A percentile compares a stretch with the other conserved stretches of the same genome.
Conservation (phyloP, 1,140 invertebrate genomes). For the Acyrthosiphon pisum region DNA sequence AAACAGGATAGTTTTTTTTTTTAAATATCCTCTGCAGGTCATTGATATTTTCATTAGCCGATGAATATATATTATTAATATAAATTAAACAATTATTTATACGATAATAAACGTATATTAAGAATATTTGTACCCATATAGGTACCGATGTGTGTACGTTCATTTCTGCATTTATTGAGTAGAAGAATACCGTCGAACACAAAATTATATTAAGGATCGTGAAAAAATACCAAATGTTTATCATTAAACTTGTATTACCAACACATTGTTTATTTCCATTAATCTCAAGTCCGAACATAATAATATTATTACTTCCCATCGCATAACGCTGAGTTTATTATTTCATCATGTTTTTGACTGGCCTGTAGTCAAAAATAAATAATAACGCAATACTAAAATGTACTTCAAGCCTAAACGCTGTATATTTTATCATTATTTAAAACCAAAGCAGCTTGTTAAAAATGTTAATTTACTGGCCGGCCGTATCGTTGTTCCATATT, state of each 20-base stretch:
- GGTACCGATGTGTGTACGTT: no score
- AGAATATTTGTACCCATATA: no score
- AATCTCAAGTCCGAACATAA: background rate
- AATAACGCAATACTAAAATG: background rate
- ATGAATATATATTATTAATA: no score
- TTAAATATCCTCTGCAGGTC: background rate
- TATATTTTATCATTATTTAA: background rate
- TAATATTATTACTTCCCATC: background rate
- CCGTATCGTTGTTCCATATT: slow-evolving; percentile 10
- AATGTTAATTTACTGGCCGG: background rate
- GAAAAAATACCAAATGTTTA: background rate
- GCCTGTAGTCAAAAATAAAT: background rate
- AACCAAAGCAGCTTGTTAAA: background rate
- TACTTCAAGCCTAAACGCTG: background rate
- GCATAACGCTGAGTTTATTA: background rate
- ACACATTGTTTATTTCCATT: background rate
- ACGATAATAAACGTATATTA: no score
- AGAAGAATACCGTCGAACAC: no score
- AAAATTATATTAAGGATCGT: background rate
- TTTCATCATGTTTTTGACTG: background rate
- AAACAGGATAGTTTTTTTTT: background rate
- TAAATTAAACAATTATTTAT: no score
- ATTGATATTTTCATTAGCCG: background rate
- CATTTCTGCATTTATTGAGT: no score
- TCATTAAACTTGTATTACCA: background rate